Conservation (phyloP, 1,140 invertebrate species). For the Bombus cullumanus region DNA sequence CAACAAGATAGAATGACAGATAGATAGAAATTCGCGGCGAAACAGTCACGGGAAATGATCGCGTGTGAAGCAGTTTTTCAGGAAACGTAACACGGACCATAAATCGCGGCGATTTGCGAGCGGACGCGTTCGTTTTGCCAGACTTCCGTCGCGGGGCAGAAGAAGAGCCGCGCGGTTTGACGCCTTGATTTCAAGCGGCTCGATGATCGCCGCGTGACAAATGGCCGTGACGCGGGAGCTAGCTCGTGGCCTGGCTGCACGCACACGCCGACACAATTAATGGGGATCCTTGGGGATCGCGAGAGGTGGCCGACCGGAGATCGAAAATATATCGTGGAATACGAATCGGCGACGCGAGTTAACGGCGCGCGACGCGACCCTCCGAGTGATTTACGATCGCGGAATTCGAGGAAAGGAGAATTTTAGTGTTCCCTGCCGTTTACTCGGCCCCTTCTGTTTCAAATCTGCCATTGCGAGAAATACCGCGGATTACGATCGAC, state of each 20-base stretch:
- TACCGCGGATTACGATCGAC: conserved; percentile 29
- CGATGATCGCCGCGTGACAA: conserved; percentile 39
- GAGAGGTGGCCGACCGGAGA: not conserved
- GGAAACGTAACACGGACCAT: not conserved
- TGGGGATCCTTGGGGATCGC: conserved; percentile 34
- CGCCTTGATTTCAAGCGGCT: conserved; percentile 39
- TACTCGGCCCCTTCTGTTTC: conserved; percentile 18
- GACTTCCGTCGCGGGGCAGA: conserved; percentile 22
- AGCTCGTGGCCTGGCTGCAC: not conserved
- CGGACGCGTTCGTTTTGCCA: conserved; percentile 22
- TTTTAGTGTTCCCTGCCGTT: conserved; percentile 7
- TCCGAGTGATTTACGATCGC: conserved; percentile 19
- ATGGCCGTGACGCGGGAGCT: conserved; percentile 1
- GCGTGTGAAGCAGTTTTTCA: conserved; percentile 12
- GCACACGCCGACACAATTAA: conserved; percentile 25
- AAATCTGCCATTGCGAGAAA: conserved; percentile 29
- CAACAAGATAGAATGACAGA: not conserved
- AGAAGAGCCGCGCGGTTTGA: conserved; percentile 27
- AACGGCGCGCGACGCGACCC: conserved; percentile 1
- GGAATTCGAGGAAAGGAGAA: conserved; percentile 34
- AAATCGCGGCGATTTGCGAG: conserved; percentile 26
- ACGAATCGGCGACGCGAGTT: conserved; percentile 23
- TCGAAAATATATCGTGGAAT: conserved; percentile 43
- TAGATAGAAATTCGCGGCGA: not conserved
- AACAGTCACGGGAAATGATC: not conserved